Evolutionary conservation across 2,113 vertebrate species (phyloP).

Genomic region (Tringa solitaria): DNA sequence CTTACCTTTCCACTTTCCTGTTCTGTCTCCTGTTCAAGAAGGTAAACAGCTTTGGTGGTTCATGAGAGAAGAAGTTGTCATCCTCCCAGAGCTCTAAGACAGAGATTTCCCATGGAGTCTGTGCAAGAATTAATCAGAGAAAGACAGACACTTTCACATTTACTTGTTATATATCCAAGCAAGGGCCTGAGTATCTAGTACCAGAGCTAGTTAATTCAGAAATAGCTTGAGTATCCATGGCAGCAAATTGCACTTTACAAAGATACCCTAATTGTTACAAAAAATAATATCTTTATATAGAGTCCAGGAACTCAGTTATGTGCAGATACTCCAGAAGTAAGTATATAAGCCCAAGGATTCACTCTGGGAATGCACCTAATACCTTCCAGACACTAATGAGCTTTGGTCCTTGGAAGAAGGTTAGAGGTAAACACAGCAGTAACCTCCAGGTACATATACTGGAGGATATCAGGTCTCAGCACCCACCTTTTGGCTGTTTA

Average conservation of each 20-base stretch:
- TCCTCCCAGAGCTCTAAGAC: neutral
- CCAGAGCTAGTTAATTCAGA: neutral
- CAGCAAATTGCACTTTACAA: neutral
- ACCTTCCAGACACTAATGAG: neutral
- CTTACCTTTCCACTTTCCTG: neutral
- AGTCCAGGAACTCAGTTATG: neutral
- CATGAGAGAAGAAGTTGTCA: neutral
- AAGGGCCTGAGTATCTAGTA: neutral
- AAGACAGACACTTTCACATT: neutral
- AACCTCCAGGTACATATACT: neutral
- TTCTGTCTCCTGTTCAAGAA: neutral
- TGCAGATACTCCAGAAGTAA: neutral
- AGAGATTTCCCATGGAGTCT: neutral
- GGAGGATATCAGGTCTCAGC: neutral
- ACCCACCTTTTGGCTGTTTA: neutral
- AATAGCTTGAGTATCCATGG: neutral
- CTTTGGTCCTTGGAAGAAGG: neutral
- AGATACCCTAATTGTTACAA: neutral
- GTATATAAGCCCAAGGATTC: neutral
- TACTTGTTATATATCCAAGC: neutral
- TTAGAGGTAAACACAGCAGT: neutral
- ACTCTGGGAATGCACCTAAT: neutral
- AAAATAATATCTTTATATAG: neutral
- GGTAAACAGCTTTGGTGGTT: neutral
- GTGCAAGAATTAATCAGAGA: neutral